Percentiles rank a stretch among this genome's conserved stretches.
Conservation (phyloP, 2,888 invertebrate species). For the Drosophila kanekoi region DNA sequence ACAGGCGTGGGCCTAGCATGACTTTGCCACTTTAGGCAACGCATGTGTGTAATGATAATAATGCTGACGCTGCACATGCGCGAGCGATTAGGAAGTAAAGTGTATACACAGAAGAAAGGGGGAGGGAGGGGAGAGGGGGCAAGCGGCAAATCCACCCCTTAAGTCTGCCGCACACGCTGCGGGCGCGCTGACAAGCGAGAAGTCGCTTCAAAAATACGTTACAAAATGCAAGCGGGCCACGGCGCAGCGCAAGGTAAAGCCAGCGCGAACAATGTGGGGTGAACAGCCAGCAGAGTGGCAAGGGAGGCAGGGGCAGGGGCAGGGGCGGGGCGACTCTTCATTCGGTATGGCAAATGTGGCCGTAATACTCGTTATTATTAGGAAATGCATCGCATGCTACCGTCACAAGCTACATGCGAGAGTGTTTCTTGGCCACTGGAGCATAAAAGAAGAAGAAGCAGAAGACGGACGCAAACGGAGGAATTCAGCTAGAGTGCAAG, state of each 20-base stretch:
- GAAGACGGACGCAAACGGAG: not conserved
- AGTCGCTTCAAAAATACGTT: conserved; percentile 74
- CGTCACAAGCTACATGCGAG: conserved; percentile 23
- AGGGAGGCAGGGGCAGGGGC: conserved; percentile 7
- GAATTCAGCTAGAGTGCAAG: conserved; percentile 32
- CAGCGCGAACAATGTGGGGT: conserved; percentile 14
- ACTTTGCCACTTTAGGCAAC: conserved; percentile 63
- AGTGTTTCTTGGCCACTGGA: conserved; percentile 64
- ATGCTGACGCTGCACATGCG: conserved; percentile 81
- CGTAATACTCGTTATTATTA: conserved; percentile 66
- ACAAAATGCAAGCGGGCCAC: conserved; percentile 64
- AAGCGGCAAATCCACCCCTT: conserved; percentile 65
- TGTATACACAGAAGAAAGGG: conserved; percentile 27
- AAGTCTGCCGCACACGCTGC: conserved; percentile 60
- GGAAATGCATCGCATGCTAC: conserved; percentile 75
- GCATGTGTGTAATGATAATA: conserved; percentile 65
- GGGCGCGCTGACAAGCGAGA: conserved; percentile 51
- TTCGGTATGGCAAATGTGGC: conserved; percentile 32
- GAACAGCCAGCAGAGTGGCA: conserved; percentile 5
- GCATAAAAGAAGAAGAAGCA: conserved; percentile 58
- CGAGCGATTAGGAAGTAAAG: conserved; percentile 78
- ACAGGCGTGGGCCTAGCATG: conserved; percentile 49
- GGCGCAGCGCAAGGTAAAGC: conserved; percentile 30
- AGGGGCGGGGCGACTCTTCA: conserved; percentile 20
- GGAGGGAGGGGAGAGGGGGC: not conserved